These are phyloP conservation scores for Panzeria rudis DNA, from an alignment of 2,888 invertebrate species.

Conservation along the genomic window DNA sequence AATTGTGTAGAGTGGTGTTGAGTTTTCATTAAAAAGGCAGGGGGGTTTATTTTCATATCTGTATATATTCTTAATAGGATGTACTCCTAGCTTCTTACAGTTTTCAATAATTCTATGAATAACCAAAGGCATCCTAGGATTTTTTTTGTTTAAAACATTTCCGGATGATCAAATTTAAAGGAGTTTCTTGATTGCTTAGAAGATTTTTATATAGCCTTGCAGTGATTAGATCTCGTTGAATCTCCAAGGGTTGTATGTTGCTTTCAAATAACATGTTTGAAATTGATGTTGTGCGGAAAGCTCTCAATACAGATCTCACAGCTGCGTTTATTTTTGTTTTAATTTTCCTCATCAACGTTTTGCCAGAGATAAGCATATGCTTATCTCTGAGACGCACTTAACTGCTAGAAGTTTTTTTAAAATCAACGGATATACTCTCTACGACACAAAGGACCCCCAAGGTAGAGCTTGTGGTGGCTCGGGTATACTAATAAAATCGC, in stretches of 20 bases:
- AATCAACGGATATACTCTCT: no score
- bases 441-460: no score
- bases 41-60: no score
- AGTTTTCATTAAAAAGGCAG: no score
- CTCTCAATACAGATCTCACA: not conserved
- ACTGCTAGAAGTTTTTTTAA: no score
- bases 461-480: no score
- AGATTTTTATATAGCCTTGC: not conserved
- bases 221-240: not conserved
- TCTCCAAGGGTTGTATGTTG: constrained; percentile 3
- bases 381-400: no score
- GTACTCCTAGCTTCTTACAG: not conserved
- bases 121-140: constrained; percentile 1
- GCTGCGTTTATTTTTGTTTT: not conserved
- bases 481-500: no score
- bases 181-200: not conserved
- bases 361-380: no score
- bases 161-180: not conserved
- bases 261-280: constrained; percentile 6
- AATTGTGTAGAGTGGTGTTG: no score
- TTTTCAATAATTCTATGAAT: not conserved
- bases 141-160: constrained; percentile 30
- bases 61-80: not conserved
- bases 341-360: not conserved
- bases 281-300: constrained; percentile 1